Base-by-base conservation (phyloP, 2,113 vertebrate species). In the Dryoscopus gambensis region DNA sequence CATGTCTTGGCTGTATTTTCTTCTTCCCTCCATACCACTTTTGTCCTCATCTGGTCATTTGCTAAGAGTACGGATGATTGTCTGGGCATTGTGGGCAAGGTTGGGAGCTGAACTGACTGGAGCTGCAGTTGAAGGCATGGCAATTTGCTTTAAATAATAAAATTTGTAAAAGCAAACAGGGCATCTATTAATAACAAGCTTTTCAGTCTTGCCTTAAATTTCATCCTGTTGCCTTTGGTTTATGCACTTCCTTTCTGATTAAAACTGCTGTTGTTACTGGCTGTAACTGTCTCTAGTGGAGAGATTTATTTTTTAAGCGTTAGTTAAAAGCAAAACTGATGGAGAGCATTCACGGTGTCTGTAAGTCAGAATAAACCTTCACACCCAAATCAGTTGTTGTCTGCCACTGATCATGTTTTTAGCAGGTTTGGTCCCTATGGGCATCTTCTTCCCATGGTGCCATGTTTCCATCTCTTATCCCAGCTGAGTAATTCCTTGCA, bases 201-300 rank as follows among this genome's bases (percentile, higher is more conserved):
- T 84, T 81, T 84, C 35, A 78, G 68, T 47, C 49, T 92, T 78
- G 73, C 59, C 81, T 91, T 84, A 68, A 60, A 82, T 89, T 91
- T 79, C 44, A 71, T 92, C 87, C 81, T 91, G 68, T 78, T 95
- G 80, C 69, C 56, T 92, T 94, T 91, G 84, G 65, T 87, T 95
- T 84, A 27, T 75, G 57, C 2, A 11, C 68, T 96, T 95, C 81
- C 76, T 91, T 84, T 95, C 69, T 1, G 37, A 70, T 67, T 74
- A 40, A 81, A 89, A n/a, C n/a, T 47, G 52, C 64, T 46, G 22
- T 81, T 46, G 22, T 81, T 44, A 35, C 73, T 93, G 86, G 25
- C 47, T 62, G 30, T 47, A 60, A 74, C 63, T 62, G 31, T 76
- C 55, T 69, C 46, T 33, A 14, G 22, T 7, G 40, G 46, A 44